Evolutionary conservation across 2,888 invertebrate species (phyloP), one percentile per base, ranked within the genome.

Genomic region (Apamea monoglypha): DNA sequence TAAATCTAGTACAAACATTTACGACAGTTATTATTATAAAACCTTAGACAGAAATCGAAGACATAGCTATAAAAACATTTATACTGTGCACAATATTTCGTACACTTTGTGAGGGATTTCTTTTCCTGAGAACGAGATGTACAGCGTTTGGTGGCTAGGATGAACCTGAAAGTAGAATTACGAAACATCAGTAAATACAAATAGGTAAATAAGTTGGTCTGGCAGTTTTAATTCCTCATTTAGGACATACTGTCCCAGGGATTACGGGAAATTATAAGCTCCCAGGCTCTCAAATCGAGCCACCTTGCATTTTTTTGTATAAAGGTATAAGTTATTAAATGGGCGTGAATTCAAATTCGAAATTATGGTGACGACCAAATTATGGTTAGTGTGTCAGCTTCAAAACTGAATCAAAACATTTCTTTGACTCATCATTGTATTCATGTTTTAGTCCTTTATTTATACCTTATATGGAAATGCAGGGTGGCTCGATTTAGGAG

Each of bases 51-150:
- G 77, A 69, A 68, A 50, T n/a, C 47, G n/a, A 66, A 70, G 29
- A 64, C 64, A 32, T 32, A 59, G 36, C 66, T 16, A 56, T 56
- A 21, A 74, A 59, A 67, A 70, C 47, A 74, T 83, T 87, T 82
- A 89, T n/a, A 81, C 80, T 32, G 87, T 90, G 87, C 96, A 96
- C 74, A 97, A 74, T 25, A 95, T 92, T 92, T 97, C 96, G 83
- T 95, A 97, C 0, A 64, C 74, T 61, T 91, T 92, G 88, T 96
- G 95, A 1, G 94, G 87, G 16, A 96, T 63, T 89, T 97, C 97
- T 59, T 94, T 90, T 32, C 96, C 96, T 1, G 90, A 94, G 78
- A 95, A 96, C 0, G 96, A 94, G 2, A 96, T 92, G 85, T 97
- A 96, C 93, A 96, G 85, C 2, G 81, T 88, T 77, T 93, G 93